phyloP scores from a whole-genome alignment of 2,113 vertebrate genomes.

The Naja naja region DNA sequence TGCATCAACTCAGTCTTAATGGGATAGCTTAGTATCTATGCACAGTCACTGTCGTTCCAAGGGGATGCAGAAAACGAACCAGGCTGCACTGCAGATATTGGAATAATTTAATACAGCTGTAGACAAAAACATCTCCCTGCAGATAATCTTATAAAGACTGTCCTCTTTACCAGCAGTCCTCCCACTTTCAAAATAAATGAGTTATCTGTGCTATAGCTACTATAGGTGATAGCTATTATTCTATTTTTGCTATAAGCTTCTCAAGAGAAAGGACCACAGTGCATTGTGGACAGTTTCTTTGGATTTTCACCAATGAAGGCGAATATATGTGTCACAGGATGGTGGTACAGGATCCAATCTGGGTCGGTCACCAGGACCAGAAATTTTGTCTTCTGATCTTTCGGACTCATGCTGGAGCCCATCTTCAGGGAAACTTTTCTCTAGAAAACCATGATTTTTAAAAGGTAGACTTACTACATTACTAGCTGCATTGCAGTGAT shows the following conservation, averaged over 20 bases:
- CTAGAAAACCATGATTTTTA: constrained; percentile 47
- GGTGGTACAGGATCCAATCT: neutral
- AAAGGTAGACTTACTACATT: constrained; percentile 63
- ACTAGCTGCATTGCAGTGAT: constrained; percentile 63
- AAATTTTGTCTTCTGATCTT: neutral
- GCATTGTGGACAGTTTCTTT: constrained; percentile 44
- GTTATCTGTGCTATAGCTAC: constrained; percentile 34
- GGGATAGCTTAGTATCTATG: neutral
- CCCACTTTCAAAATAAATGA: neutral
- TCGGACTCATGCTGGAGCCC: neutral
- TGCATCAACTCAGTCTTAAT: neutral
- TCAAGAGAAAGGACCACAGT: constrained; percentile 40
- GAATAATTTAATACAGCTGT: constrained; percentile 35
- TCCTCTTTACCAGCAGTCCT: constrained; percentile 2
- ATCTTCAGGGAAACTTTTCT: neutral
- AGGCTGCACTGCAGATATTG: neutral
- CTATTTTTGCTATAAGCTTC: constrained; percentile 44
- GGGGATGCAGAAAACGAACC: neutral
- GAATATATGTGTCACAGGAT: neutral
- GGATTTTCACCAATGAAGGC: constrained; percentile 13
- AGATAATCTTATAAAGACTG: constrained; percentile 12
- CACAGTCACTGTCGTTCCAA: neutral
- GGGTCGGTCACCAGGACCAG: neutral
- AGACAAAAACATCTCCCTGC: constrained; percentile 24
- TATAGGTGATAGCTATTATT: constrained; percentile 1